Evolutionary conservation across 2,888 invertebrate species (phyloP).

Genomic region (Smittia sp.): DNA sequence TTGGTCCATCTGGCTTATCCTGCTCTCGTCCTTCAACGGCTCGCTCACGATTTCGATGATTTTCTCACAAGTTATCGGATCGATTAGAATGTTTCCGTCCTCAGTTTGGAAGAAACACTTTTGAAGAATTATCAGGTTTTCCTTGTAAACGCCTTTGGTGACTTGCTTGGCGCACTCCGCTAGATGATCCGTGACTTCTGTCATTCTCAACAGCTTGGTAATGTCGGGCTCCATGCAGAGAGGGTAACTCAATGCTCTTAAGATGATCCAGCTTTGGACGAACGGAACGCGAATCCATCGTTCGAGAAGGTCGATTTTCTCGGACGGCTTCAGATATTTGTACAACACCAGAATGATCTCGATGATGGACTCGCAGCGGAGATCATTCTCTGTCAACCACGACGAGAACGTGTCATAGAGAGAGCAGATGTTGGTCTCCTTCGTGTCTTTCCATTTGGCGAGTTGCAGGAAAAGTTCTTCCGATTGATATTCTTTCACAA

Average conservation of each 20-base stretch:
- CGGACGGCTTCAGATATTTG: conserved; percentile 56
- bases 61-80: conserved; percentile 48
- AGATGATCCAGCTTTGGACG: conserved; percentile 49
- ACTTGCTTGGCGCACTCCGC: conserved; percentile 47
- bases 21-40: conserved; percentile 46
- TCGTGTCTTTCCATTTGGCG: conserved; percentile 47
- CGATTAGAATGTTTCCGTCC: conserved; percentile 50
- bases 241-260: conserved; percentile 51
- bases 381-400: conserved; percentile 57
- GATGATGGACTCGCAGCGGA: conserved; percentile 58
- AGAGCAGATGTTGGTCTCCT: conserved; percentile 44
- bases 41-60: conserved; percentile 49
- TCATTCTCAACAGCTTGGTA: conserved; percentile 47
- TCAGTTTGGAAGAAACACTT: conserved; percentile 54
- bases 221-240: conserved; percentile 49
- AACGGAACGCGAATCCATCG: conserved; percentile 53
- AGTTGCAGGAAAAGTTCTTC: conserved; percentile 55
- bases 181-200: conserved; percentile 47
- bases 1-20: conserved; percentile 52
- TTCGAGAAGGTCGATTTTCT: conserved; percentile 58
- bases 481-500: conserved; percentile 60
- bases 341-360: conserved; percentile 64
- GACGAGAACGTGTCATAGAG: conserved; percentile 46
- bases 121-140: conserved; percentile 50
- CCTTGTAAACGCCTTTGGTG: conserved; percentile 47